Base-by-base conservation (phyloP, 2,113 vertebrate genomes). In the Athene cunicularia region DNA sequence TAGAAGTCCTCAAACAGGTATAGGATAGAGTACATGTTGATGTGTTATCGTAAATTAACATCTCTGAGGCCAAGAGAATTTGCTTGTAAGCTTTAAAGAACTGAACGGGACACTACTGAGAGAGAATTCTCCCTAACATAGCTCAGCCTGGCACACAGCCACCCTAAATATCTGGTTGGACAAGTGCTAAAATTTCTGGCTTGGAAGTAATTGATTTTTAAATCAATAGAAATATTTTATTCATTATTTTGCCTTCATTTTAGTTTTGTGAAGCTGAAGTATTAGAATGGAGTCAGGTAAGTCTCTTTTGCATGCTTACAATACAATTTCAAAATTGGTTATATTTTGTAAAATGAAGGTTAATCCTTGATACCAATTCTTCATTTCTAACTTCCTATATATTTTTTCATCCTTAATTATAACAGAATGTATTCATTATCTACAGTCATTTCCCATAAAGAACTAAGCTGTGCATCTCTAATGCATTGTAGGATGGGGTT, bases 221-320 rank as follows among this genome's bases (percentile, higher is more conserved):
- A 90, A 47, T 83, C 76, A 76, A 88, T 35, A 90, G 32, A 76
- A 92, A 75, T 79, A 6, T 74, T 89, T 59, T 73, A 70, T 79
- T 94, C 23, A 32, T 27, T 63, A 24, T 84, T 97, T 96, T 96
- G 33, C 62, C 66, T 84, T 91, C 33, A 53, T 88, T 90, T 95
- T 72, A 94, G 55, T 58, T 81, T 75, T 41, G 22, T 93, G 81
- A 97, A 93, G 41, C 49, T 79, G 59, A 86, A 94, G 72, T 86
- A 28, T 63, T 64, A 71, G 37, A 47, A 66, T 21, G 16, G 28
- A 72, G 45, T 43, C 35, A 71, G 41, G 13, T 67, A 75, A 84
- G 6, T 32, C 80, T 76, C 56, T 73, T 89, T 68, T 86, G n/a
- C n/a, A 19, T 41, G 52, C 53, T 67, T 89, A 41, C 67, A 84